A percentile compares a stretch with the other conserved stretches of the same genome.
These are phyloP conservation scores for Sciaenops ocellatus DNA, from an alignment of 2,797 vertebrate genomes.

Conservation along the genomic window DNA sequence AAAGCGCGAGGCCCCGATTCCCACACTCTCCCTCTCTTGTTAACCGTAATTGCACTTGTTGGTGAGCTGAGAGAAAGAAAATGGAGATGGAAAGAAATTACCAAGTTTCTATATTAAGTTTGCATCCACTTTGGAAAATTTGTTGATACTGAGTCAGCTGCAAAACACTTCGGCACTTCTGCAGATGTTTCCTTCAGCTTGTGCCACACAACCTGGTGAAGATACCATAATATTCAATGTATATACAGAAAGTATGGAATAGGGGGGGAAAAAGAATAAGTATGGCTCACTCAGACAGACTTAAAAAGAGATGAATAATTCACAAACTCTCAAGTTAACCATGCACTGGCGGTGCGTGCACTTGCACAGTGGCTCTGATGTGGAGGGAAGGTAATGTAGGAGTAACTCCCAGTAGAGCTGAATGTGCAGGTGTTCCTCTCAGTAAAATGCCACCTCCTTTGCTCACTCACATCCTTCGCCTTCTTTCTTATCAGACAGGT, in stretches of 20 bases:
- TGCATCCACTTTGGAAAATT: conserved; percentile 86
- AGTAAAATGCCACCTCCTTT: conserved; percentile 89
- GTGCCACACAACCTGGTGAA: conserved; percentile 77
- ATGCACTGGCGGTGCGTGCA: conserved; percentile 61
- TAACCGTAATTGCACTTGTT: conserved; percentile 87
- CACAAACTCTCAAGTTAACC: conserved; percentile 91
- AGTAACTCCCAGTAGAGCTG: conserved; percentile 95
- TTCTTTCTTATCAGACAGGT: conserved; percentile 89
- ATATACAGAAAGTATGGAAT: conserved; percentile 61
- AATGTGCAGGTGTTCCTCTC: conserved; percentile 95
- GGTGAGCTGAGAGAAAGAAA: conserved; percentile 75
- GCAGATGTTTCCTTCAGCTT: conserved; percentile 25
- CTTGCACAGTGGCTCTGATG: conserved; percentile 85
- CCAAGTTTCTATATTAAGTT: conserved; percentile 71
- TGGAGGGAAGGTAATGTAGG: conserved; percentile 90
- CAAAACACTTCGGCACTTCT: conserved; percentile 53
- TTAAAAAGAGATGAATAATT: conserved; percentile 94
- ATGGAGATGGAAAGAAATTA: conserved; percentile 69
- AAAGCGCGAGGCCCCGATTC: conserved; percentile 74
- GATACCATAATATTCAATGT: conserved; percentile 36
- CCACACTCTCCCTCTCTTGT: conserved; percentile 79
- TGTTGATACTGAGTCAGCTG: conserved; percentile 76
- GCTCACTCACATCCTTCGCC: conserved; percentile 77
- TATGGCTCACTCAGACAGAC: conserved; percentile 85
- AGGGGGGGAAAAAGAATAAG: conserved; percentile 76